A percentile compares a stretch with the other conserved stretches of the same genome.
These are phyloP conservation scores for Chauna torquata DNA, from an alignment of 2,113 vertebrate species.

Conservation along the genomic window DNA sequence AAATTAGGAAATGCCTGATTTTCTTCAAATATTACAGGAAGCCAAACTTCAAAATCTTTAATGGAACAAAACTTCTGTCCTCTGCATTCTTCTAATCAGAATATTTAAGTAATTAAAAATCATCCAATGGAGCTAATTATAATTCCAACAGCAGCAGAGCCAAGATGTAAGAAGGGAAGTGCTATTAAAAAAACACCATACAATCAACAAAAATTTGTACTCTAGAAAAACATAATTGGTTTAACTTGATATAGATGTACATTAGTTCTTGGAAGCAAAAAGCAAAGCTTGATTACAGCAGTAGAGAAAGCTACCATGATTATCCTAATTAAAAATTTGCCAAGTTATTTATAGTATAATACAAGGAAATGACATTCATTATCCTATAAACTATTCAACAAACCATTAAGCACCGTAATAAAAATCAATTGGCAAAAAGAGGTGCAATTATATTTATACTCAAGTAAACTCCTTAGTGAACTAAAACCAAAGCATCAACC, in stretches of 20 bases:
- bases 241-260: slow-evolving; percentile 20
- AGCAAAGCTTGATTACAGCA: slow-evolving; percentile 47
- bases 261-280: slow-evolving; percentile 46
- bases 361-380: slow-evolving; percentile 74
- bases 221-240: slow-evolving; percentile 47
- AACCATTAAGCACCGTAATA: slow-evolving; percentile 75
- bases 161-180: not conserved
- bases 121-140: not conserved
- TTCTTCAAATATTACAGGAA: not conserved
- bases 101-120: slow-evolving; percentile 7
- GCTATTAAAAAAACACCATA: not conserved
- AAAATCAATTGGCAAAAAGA: slow-evolving; percentile 75
- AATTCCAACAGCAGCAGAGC: slow-evolving; percentile 4
- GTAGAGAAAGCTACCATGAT: slow-evolving; percentile 56
- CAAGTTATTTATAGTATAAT: slow-evolving; percentile 76
- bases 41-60: not conserved
- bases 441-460: slow-evolving; percentile 72
- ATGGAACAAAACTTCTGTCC: not conserved
- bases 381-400: slow-evolving; percentile 74
- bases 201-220: slow-evolving; percentile 18
- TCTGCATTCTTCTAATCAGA: not conserved
- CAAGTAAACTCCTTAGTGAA: slow-evolving; percentile 48
- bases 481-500: slow-evolving; percentile 56
- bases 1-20: not conserved
- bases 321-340: slow-evolving; percentile 74